Evolutionary conservation across 2,888 invertebrate species (phyloP), one percentile per base, ranked within the genome.

Genomic region (Diaprepes abbreviatus): DNA sequence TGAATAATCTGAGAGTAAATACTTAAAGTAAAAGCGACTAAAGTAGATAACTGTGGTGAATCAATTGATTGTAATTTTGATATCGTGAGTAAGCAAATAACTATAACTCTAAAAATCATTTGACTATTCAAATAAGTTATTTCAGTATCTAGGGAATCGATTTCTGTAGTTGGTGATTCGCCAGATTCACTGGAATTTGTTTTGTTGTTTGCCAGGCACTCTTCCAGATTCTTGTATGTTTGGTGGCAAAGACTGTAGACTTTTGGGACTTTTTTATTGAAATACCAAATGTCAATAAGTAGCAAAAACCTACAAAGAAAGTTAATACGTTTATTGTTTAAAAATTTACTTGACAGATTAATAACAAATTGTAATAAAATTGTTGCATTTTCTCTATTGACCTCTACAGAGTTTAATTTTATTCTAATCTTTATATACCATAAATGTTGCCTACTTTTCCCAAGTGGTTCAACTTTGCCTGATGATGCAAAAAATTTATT

Each of bases 1-100:
- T 87, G 91, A 74, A 90, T 67, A 43, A 72, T 64, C 80, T 93
- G 92, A 12, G 93, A 93, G 74, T 93, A 89, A 74, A 96, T 87
- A 19, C 95, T 94, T 54, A 96, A 87, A 57, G 93, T 89, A 79
- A 96, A 95, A 24, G 96, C 95, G 79, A 93, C 91, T 60, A 93
- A 89, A 19, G 93, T 92, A 76, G 94, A 93, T 43, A 92, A 89
- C 81, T 93, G 92, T n/a, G 87, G 87, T n/a, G 93, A 92, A 80
- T 92, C 90, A 55, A 87, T 87, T 79, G 88, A 89, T 81, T 91
- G 89, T 65, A 95, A 85, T 83, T 93, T 93, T 24, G 91, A 88
- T 74, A 95, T 89, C 68, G 93, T 93, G 81, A 95, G 91, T 64
- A 96, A 87, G 76, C 93, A 91, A 78, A 95, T 93, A 58, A 92